Evolutionary conservation across 2,113 vertebrate species (phyloP), one percentile per base, ranked within the genome.

Genomic region (Lamprologus speciosus): DNA sequence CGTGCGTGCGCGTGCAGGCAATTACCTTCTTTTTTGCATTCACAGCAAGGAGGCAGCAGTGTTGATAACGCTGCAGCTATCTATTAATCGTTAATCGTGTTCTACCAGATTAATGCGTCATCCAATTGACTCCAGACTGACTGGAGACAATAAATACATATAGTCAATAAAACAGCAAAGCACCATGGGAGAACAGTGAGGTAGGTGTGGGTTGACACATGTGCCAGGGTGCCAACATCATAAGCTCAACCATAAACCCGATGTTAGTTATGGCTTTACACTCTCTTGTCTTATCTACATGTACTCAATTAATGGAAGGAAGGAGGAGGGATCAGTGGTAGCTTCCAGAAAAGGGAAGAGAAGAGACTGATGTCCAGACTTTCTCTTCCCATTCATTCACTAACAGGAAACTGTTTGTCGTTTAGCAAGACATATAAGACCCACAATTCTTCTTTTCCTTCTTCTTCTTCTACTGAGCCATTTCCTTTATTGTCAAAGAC

Each of bases 91-190:
- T 96, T 96, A 95, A 97, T 97, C 92, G 89, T 73, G 53, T 94
- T 93, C 83, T 50, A 92, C 84, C 91, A 93, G 96, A 97, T 97
- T 96, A 96, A 92, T 47, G 70, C 85, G 93, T 93, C 92, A 93
- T 85, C 90, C 65, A 60, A 96, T 97, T 95, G 96, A 96, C 96
- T 96, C 94, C 96, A 97, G 96, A 96, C 96, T 95, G 96, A 93
- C 95, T 95, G 96, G 96, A 97, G 96, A 96, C 96, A 95, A 96
- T 97, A 96, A 96, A 97, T 96, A 96, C 94, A 95, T 94, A 96
- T 94, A 96, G 95, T 96, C 93, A 94, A 95, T 95, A 95, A 95
- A 96, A 88, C 80, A 65, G 90, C 94, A 94, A 93, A 92, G 95
- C 88, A 91, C 86, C 85, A 78, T 93, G 91, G 89, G 94, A 92